Base-by-base conservation (phyloP, 2,888 invertebrate species). In the Acronicta psi region DNA sequence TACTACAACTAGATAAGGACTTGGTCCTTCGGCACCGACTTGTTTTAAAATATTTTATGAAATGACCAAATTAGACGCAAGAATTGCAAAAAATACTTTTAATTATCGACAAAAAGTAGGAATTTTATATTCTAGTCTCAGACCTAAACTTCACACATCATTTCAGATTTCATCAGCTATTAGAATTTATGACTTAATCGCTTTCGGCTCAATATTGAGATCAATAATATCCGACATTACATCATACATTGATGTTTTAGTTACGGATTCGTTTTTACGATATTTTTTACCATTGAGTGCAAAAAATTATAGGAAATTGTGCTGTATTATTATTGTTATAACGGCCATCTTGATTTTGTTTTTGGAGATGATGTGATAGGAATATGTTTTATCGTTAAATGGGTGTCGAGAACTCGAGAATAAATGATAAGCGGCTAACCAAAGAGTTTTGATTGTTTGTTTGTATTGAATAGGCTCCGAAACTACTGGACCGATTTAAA, bases 211-310 rank as follows among this genome's bases (percentile, higher is more conserved):
- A 50, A 25, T 23, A 50, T 40, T 37, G 25, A 31, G 13, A 43
- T 51, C 31, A 17, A 43, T 25, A 53, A 57, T 49, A 37, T 11
- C 7, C 23, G n/a, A 6, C 13, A 44, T 73, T 73, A 61, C 70
- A 65, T 69, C 69, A 73, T 40, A 59, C 40, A 47, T 46, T 25
- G 51, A 1, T 8, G n/a, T 38, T 43, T 61, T 66, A 20, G 59
- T 53, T 59, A 62, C 59, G 49, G 52, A 38, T 18, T 10, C 55
- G 38, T 59, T 62, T 73, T 50, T 37, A 23, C 23, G 8, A 34
- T 37, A 43, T n/a, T n/a, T n/a, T n/a, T n/a, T n/a, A 38, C 51
- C n/a, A 20, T 57, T 53, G 37, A 9, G 14, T 36, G 41, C 59
- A 64, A 71, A 71, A 72, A 69, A 53, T 29, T 0, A 18, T 11